Evolutionary conservation across 2,113 vertebrate species (phyloP).

Genomic region (Neoarius graeffei): DNA sequence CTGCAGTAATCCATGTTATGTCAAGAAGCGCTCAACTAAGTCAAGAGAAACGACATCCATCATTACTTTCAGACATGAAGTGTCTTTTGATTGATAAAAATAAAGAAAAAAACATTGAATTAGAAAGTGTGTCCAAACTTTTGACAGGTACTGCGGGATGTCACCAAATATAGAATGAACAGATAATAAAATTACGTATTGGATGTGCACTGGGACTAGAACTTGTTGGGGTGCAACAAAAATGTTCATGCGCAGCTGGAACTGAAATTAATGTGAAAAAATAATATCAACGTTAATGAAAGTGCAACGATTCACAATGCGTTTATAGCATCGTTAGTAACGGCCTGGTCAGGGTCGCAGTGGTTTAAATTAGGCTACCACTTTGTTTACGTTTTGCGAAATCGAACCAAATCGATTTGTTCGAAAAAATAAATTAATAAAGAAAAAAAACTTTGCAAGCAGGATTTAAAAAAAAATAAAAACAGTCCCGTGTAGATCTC

Average conservation of each 20-base stretch:
- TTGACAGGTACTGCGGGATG: not conserved
- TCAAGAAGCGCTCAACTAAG: too few relatives aligned
- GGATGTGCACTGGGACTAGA: not conserved
- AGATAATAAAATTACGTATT: not conserved
- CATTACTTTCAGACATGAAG: too few relatives aligned
- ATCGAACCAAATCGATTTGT: not conserved
- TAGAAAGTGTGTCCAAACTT: too few relatives aligned
- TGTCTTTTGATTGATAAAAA: too few relatives aligned
- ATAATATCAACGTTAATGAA: not conserved
- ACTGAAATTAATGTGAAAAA: not conserved
- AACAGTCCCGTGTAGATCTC: not conserved
- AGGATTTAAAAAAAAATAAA: not conserved
- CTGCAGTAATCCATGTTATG: too few relatives aligned
- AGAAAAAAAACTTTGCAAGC: not conserved
- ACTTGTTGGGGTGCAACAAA: not conserved
- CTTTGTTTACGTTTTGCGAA: not conserved
- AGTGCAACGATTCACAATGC: not conserved
- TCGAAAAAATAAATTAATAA: not conserved
- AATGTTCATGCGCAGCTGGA: not conserved
- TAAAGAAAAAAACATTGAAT: too few relatives aligned
- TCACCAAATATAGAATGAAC: not conserved
- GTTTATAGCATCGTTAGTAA: not conserved
- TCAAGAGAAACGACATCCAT: too few relatives aligned
- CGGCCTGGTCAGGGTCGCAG: not conserved
- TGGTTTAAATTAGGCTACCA: not conserved